Evolutionary conservation across 2,113 vertebrate genomes (phyloP).

Genomic region (Clarias gariepinus): DNA sequence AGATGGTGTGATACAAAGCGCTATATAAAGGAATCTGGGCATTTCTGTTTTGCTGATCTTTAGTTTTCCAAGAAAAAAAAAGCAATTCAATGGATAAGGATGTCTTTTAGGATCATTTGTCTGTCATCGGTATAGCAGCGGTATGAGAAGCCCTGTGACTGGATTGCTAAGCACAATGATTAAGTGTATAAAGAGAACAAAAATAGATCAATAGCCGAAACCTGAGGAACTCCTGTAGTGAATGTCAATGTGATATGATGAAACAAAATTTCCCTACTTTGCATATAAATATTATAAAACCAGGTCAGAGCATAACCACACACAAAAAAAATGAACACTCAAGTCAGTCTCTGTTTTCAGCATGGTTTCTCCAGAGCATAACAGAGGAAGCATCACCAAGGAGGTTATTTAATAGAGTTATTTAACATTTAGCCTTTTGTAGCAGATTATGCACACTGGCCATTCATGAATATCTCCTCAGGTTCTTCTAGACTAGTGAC

Average conservation of each 20-base stretch:
- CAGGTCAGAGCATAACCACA: neutral
- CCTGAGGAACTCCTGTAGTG: neutral
- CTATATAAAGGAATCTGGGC: neutral
- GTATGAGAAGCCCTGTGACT: neutral
- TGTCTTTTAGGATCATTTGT: neutral
- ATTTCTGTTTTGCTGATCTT: neutral
- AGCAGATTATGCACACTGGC: neutral
- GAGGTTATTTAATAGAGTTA: neutral
- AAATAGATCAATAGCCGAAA: neutral
- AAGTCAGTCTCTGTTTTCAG: neutral
- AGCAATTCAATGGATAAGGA: neutral
- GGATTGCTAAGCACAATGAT: neutral
- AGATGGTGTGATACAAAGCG: neutral
- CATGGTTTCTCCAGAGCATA: neutral
- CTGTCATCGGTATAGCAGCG: neutral
- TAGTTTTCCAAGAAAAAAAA: neutral
- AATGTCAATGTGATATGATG: neutral
- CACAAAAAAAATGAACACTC: neutral
- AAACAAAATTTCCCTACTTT: neutral
- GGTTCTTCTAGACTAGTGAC: neutral
- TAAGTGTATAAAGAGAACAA: neutral
- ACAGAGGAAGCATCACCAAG: neutral
- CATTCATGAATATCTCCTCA: neutral
- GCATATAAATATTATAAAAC: neutral
- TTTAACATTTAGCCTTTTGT: neutral